phyloP scores from a whole-genome alignment of 2,888 invertebrate genomes.

The Congeria kusceri region DNA sequence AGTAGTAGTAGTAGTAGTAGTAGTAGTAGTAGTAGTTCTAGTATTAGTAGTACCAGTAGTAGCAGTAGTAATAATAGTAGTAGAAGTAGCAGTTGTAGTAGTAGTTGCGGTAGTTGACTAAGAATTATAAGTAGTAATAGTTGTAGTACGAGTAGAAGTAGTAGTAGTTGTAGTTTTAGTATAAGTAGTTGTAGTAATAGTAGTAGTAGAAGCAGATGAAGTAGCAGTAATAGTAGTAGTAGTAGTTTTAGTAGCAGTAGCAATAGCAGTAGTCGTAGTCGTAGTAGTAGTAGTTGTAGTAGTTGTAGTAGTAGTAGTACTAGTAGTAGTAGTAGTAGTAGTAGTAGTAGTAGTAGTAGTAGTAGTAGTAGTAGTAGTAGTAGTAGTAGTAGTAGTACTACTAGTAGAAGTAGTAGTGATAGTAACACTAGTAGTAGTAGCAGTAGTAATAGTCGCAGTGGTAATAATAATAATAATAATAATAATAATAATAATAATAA shows the following conservation, averaged over 20 bases:
- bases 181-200: background rate
- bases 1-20: conserved; percentile 11
- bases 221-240: background rate
- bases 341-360: conserved; percentile 22
- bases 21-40: background rate
- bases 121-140: background rate
- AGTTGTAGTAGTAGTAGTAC: background rate
- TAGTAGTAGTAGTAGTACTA: conserved; percentile 48
- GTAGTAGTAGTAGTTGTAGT: conserved; percentile 8
- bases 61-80: background rate
- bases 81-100: conserved; percentile 2
- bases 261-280: background rate
- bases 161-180: background rate
- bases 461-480: conserved; percentile 52
- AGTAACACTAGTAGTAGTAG: conserved; percentile 48
- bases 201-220: background rate
- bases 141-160: background rate
- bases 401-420: conserved; percentile 4
- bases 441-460: conserved; percentile 50
- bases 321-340: conserved; percentile 9
- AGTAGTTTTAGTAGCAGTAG: background rate
- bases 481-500: conserved; percentile 50
- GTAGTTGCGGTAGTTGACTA: background rate
- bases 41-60: background rate
- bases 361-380: conserved; percentile 45